Conservation (phyloP, 2,888 invertebrate genomes). For the Nezara viridula region DNA sequence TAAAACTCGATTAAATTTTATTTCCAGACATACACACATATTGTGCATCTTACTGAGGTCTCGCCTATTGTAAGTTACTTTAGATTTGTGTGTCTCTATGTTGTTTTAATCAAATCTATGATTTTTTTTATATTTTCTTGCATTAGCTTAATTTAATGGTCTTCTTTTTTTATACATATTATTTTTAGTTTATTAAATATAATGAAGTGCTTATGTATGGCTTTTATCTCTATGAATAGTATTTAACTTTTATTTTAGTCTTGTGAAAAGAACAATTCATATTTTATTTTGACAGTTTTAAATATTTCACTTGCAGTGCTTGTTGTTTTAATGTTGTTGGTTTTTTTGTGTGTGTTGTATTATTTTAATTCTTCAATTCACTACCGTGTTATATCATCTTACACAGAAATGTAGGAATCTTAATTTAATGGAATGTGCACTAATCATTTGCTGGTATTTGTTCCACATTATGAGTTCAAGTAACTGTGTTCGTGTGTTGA, state of each 20-base stretch:
- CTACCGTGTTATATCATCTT: not conserved
- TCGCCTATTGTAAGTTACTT: slow-evolving; percentile 48
- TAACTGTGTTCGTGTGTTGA: not conserved
- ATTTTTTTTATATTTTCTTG: not conserved
- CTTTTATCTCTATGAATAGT: not conserved
- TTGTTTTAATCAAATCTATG: not conserved
- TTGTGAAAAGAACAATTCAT: not conserved
- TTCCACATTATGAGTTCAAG: not conserved
- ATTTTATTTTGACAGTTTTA: not conserved
- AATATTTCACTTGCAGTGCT: not conserved
- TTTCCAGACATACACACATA: slow-evolving; percentile 57
- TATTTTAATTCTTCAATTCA: not conserved
- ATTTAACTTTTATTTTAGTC: not conserved
- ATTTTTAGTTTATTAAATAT: not conserved
- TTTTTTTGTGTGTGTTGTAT: no score
- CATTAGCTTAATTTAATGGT: not conserved
- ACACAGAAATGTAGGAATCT: not conserved
- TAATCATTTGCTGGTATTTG: no score
- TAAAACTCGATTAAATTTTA: not conserved
- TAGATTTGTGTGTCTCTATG: not conserved
- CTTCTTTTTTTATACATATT: not conserved
- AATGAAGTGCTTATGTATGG: slow-evolving; percentile 12
- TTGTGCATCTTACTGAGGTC: slow-evolving; percentile 53
- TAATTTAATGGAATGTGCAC: not conserved
- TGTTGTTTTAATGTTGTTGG: not conserved